Evolutionary conservation across 2,797 vertebrate species (phyloP).

Genomic region (Lepilemur septentrionalis): DNA sequence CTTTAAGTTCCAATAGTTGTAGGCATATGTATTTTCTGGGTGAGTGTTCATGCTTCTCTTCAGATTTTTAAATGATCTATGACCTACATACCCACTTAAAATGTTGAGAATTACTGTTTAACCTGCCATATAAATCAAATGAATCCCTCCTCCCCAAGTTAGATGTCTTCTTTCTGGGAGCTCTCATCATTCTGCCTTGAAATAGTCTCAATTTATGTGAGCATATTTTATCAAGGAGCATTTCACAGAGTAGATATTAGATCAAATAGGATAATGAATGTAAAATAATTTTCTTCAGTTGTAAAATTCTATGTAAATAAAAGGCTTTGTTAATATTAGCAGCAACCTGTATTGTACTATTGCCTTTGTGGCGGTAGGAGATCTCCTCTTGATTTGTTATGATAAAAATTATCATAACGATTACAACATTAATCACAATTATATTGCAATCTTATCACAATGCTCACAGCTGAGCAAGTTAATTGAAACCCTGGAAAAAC

Average conservation of each 20-base stretch:
- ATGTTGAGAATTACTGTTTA: neutral
- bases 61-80: slow-evolving; percentile 19
- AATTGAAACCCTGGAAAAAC: slow-evolving; percentile 68
- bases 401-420: slow-evolving; percentile 67
- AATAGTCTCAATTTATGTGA: neutral
- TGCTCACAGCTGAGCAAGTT: slow-evolving; percentile 64
- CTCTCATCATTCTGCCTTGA: neutral
- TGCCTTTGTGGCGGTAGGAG: slow-evolving; percentile 33
- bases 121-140: neutral
- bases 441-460: slow-evolving; percentile 53
- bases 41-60: neutral
- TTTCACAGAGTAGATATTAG: neutral
- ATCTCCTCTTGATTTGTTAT: slow-evolving; percentile 62
- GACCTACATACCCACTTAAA: neutral
- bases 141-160: neutral
- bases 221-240: neutral
- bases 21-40: neutral
- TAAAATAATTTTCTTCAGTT: slow-evolving; percentile 18
- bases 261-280: neutral
- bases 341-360: neutral
- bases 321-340: slow-evolving; percentile 3
- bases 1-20: neutral
- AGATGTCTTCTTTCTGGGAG: neutral
- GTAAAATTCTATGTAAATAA: slow-evolving; percentile 22
- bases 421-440: slow-evolving; percentile 73